Evolutionary conservation across 2,113 vertebrate genomes (phyloP).

Genomic region (Lophura nycthemera): DNA sequence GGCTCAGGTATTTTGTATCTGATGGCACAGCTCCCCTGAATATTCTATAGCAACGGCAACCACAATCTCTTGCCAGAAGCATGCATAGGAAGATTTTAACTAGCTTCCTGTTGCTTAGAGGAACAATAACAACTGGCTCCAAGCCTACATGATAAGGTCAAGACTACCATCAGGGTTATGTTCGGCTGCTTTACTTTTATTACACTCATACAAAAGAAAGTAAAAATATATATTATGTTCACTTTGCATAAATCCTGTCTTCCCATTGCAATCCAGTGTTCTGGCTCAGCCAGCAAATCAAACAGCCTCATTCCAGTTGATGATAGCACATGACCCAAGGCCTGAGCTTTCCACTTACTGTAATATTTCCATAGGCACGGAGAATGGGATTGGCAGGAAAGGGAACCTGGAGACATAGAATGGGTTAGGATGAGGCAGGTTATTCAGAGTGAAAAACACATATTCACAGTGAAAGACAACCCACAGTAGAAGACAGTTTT

Average conservation of each 20-base stretch:
- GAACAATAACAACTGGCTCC: not conserved
- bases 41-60: not conserved
- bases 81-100: not conserved
- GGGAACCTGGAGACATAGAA: slow-evolving; percentile 83
- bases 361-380: slow-evolving; percentile 86
- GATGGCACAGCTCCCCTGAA: not conserved
- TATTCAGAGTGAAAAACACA: too few relatives aligned
- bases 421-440: not conserved
- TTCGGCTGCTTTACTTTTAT: not conserved
- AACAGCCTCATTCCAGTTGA: not conserved
- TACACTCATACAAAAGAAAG: not conserved
- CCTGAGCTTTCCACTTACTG: slow-evolving; percentile 81
- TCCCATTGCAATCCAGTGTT: not conserved
- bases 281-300: not conserved
- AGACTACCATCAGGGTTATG: not conserved
- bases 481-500: not conserved
- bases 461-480: not conserved
- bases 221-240: not conserved
- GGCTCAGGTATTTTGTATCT: not conserved
- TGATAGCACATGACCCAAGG: not conserved
- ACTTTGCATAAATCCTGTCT: not conserved
- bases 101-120: not conserved
- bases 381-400: slow-evolving; percentile 89
- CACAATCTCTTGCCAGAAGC: not conserved
- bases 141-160: not conserved